These are phyloP conservation scores for Amphipyra berbera DNA, from an alignment of 2,888 invertebrate species.

Conservation along the genomic window DNA sequence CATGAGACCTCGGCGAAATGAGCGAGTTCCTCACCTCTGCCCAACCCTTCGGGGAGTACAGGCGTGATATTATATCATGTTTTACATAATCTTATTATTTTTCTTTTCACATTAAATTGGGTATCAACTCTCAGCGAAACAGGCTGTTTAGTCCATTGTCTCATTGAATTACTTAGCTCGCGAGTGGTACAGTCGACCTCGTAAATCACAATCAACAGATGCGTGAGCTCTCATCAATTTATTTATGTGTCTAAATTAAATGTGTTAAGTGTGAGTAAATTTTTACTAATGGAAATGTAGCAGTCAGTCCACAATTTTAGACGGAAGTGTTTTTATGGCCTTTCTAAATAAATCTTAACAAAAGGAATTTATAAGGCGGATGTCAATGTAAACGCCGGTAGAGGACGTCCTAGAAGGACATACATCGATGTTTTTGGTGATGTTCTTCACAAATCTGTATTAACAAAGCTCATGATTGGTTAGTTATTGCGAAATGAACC, in stretches of 20 bases:
- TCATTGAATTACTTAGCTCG: constrained; percentile 58
- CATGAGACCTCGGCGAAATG: no score
- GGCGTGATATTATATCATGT: no score
- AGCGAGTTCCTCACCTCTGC: no score
- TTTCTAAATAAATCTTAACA: not conserved
- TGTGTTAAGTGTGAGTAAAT: constrained; percentile 17
- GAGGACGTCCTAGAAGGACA: no score
- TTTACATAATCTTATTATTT: no score
- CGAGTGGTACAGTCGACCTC: constrained; percentile 15
- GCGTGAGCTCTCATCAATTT: constrained; percentile 37
- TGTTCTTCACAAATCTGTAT: no score
- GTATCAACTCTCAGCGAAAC: constrained; percentile 58
- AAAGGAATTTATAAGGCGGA: no score
- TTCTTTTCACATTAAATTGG: constrained; percentile 25
- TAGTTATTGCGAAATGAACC: no score
- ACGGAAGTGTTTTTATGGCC: constrained; percentile 7
- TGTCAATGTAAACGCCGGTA: no score
- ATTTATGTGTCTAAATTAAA: constrained; percentile 34
- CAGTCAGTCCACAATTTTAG: constrained; percentile 17
- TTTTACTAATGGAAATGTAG: constrained; percentile 25
- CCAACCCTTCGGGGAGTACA: no score
- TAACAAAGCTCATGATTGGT: no score
- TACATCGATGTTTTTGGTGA: no score
- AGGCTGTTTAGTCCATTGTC: constrained; percentile 60
- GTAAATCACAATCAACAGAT: constrained; percentile 42